A percentile compares a stretch with the other conserved stretches of the same genome.
These are phyloP conservation scores for Planiliza haematocheilus DNA, from an alignment of 2,113 vertebrate species.

Conservation along the genomic window DNA sequence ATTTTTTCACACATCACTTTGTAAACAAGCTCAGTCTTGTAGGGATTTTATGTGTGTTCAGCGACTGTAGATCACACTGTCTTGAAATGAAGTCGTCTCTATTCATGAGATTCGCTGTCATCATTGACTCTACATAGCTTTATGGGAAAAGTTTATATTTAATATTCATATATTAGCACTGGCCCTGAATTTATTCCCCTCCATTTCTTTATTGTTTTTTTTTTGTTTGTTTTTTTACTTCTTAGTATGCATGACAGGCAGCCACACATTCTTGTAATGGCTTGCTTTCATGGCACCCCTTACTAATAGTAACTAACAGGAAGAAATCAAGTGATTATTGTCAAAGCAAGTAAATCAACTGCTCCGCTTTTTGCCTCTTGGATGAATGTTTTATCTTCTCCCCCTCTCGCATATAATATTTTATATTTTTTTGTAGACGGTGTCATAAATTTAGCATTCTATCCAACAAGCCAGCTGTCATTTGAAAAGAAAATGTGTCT, in stretches of 20 bases:
- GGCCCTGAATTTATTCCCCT: constrained; percentile 34
- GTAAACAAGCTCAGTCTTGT: constrained; percentile 28
- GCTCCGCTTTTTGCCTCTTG: neutral
- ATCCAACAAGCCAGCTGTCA: constrained; percentile 4
- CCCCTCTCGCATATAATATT: neutral
- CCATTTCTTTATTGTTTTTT: too few species aligned
- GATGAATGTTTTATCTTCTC: constrained; percentile 31
- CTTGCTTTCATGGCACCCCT: constrained; percentile 41
- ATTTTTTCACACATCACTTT: constrained; percentile 19
- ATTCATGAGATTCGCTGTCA: constrained; percentile 69
- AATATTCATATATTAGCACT: constrained; percentile 66
- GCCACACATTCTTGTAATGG: constrained; percentile 8
- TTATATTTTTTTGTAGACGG: neutral
- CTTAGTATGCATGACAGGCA: constrained; percentile 40
- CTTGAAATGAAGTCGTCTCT: constrained; percentile 39
- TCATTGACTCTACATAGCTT: constrained; percentile 60
- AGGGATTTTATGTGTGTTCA: constrained; percentile 24
- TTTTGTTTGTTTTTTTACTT: constrained; percentile 26
- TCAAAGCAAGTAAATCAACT: constrained; percentile 18
- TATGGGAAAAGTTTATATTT: constrained; percentile 52
- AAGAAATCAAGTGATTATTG: constrained; percentile 30
- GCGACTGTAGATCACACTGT: constrained; percentile 7
- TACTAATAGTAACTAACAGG: constrained; percentile 18
- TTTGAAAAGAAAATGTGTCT: constrained; percentile 18
- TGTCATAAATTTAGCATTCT: neutral